A percentile compares a stretch with the other conserved stretches of the same genome.
phyloP scores from a whole-genome alignment of 2,113 vertebrate genomes.

The Sinocyclocheilus rhinocerous region DNA sequence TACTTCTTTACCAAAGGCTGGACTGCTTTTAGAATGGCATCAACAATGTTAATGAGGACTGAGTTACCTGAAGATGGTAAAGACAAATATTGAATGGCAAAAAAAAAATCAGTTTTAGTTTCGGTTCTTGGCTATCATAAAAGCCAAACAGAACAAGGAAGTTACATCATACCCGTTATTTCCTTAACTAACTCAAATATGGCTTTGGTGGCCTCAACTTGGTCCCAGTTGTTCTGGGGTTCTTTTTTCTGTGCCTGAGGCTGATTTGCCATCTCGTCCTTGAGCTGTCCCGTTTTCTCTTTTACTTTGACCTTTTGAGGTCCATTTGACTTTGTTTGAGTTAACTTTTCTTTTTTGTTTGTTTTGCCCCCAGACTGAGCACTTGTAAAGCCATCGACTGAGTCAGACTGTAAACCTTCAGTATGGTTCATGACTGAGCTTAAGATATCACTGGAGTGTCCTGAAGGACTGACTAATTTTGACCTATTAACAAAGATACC shows the following conservation, averaged over 20 bases:
- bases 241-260: conserved; percentile 57
- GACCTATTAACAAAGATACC: not conserved
- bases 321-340: conserved; percentile 52
- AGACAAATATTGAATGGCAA: not conserved
- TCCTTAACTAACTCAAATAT: conserved; percentile 79
- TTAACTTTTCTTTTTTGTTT: conserved; percentile 63
- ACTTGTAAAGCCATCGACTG: conserved; percentile 34
- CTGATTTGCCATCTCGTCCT: conserved; percentile 55
- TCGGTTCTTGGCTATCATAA: not conserved
- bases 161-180: conserved; percentile 73
- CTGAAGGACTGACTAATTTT: conserved; percentile 13
- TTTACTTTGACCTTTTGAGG: conserved; percentile 57
- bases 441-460: not conserved
- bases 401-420: conserved; percentile 33
- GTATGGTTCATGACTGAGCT: conserved; percentile 23
- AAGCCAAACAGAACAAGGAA: not conserved
- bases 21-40: conserved; percentile 70
- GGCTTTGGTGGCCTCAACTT: conserved; percentile 73
- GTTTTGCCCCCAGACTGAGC: conserved; percentile 31
- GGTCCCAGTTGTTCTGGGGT: conserved; percentile 60
- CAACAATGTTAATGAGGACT: conserved; percentile 71
- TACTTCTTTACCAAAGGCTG: conserved; percentile 77
- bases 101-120: not conserved
- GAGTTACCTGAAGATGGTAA: conserved; percentile 72
- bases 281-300: conserved; percentile 53